A percentile compares a stretch with the other conserved stretches of the same genome.
Evolutionary conservation across 2,113 vertebrate species (phyloP).

Genomic region (Catharus minimus): DNA sequence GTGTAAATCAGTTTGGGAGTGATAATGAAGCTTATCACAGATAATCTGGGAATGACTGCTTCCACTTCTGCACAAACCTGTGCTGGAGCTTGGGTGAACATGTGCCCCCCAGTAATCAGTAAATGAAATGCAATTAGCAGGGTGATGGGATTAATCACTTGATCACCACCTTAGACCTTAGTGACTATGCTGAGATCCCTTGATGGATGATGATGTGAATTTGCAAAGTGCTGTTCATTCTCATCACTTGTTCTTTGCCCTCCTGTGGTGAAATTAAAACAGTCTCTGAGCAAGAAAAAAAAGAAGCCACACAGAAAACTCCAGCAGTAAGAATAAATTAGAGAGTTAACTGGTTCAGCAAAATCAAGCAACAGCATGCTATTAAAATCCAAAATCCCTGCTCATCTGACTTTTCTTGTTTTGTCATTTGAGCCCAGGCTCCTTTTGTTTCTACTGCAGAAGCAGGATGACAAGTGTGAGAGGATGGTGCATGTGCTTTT

Average conservation of each 20-base stretch:
- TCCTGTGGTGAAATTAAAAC: constrained; percentile 59
- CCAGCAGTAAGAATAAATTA: constrained; percentile 50
- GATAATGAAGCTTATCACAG: constrained; percentile 46
- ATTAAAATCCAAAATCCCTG: neutral
- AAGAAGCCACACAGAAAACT: neutral
- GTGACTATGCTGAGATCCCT: constrained; percentile 33
- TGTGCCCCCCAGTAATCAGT: constrained; percentile 52
- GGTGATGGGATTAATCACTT: constrained; percentile 57
- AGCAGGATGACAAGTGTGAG: neutral
- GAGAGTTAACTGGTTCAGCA: neutral
- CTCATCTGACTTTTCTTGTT: neutral
- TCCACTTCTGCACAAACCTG: constrained; percentile 10
- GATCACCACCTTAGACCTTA: constrained; percentile 54
- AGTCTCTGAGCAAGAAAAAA: neutral
- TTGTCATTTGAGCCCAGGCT: neutral
- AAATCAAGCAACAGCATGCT: neutral
- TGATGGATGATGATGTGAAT: constrained; percentile 56
- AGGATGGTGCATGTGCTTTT: neutral
- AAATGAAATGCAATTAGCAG: constrained; percentile 64
- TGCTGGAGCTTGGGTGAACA: neutral
- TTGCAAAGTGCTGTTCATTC: constrained; percentile 19
- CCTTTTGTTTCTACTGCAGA: neutral
- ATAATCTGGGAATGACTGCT: constrained; percentile 20
- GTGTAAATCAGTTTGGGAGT: constrained; percentile 29
- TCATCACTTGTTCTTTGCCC: constrained; percentile 62